Evolutionary conservation across 2,888 invertebrate species (phyloP).

Genomic region (Podotricha telesiphe): DNA sequence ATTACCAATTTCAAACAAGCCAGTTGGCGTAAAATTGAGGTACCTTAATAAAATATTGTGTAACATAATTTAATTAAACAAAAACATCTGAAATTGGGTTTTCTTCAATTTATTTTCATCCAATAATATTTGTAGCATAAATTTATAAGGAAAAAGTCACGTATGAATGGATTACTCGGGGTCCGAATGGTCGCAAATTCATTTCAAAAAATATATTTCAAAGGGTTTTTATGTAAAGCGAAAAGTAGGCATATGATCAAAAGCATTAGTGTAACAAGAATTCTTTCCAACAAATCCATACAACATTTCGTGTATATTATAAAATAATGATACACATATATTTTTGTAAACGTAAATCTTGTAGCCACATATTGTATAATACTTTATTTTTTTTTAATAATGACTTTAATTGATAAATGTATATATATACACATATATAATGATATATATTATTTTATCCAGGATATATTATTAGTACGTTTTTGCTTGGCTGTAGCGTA

Average conservation of each 20-base stretch:
- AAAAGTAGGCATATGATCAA: slow-evolving; percentile 8
- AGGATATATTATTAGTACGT: no score
- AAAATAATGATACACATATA: background rate
- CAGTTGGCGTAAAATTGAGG: background rate
- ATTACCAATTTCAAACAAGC: background rate
- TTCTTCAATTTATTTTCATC: slow-evolving; percentile 1
- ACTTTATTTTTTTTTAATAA: no score
- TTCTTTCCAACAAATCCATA: background rate
- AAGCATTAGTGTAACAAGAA: slow-evolving; percentile 15
- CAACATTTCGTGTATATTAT: background rate
- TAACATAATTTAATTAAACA: background rate
- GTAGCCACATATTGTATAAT: background rate
- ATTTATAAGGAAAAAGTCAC: slow-evolving; percentile 26
- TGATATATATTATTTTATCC: no score
- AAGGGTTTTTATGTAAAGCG: slow-evolving; percentile 9
- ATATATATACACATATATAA: no score
- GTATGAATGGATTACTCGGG: slow-evolving; percentile 44
- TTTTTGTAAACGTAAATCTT: background rate
- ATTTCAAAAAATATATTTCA: slow-evolving; percentile 27
- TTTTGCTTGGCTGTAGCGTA: no score
- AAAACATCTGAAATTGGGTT: background rate
- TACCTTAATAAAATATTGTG: background rate
- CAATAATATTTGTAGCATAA: background rate
- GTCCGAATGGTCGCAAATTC: slow-evolving; percentile 44
- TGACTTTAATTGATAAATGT: no score